phyloP scores from a whole-genome alignment of 2,888 invertebrate genomes.

The Antheraea yamamai region DNA sequence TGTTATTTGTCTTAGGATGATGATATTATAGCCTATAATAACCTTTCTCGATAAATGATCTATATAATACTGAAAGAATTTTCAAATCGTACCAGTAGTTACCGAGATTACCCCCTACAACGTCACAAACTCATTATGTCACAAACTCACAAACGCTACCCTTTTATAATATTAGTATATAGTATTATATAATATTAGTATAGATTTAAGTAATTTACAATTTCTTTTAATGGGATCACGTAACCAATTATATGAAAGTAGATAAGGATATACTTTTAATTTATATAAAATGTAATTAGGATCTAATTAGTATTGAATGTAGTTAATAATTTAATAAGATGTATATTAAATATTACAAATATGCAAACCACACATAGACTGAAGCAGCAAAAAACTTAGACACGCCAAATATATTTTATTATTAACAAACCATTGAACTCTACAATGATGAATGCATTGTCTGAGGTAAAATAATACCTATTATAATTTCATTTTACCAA shows the following conservation, averaged over 20 bases:
- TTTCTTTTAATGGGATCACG: background rate
- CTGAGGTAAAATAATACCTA: background rate
- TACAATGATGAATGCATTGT: background rate
- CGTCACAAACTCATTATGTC: no score
- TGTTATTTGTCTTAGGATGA: no score
- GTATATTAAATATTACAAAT: background rate
- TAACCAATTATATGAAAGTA: background rate
- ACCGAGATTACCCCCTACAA: no score
- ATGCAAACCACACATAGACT: background rate
- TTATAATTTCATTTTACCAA: background rate
- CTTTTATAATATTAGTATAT: no score
- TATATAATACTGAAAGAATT: no score
- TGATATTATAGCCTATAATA: no score
- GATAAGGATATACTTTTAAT: background rate
- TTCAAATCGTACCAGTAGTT: no score
- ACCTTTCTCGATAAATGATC: no score
- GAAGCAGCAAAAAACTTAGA: background rate
- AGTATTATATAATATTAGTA: no score
- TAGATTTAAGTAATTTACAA: constrained; percentile 16
- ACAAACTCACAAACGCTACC: no score
- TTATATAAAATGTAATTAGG: background rate
- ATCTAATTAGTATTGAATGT: background rate
- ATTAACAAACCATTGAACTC: background rate
- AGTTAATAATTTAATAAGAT: background rate
- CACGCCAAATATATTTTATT: background rate